Base-by-base conservation (phyloP, 2,113 vertebrate species). In the Cisticola juncidis region DNA sequence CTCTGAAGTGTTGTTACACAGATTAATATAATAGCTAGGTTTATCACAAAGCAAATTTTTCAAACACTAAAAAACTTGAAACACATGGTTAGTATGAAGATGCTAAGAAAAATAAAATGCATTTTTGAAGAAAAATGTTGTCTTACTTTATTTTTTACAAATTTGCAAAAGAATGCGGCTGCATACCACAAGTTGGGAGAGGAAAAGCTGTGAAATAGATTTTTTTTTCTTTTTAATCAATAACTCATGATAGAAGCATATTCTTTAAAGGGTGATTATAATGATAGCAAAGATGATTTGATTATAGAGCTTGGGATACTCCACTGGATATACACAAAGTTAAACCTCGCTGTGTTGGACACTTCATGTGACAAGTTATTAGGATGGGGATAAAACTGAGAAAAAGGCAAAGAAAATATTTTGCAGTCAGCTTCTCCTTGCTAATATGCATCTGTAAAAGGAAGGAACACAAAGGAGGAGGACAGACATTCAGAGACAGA, bases 371-470 rank as follows among this genome's bases (percentile, higher is more conserved):
- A 45, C 17, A 77, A 29, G 22, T 72, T 85, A 40, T 15, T 36
- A n/a, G 17, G n/a, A 81, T 35, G 24, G 6, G 14, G 25, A 13
- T 28, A 85, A 76, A 93, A 81, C 19, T 28, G 45, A 85, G 45
- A 96, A 91, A 92, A 96, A 90, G 22, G 23, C 85, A 76, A 85
- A 82, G 54, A 57, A 85, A 94, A 82, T 87, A 64, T 85, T 92
- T 89, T 94, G 62, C 81, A 91, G 70, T 87, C 84, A 80, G n/a
- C 36, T 71, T 42, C 40, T 50, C 48, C 58, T 57, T 51, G n/a
- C n/a, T 90, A 79, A 90, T 73, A 61, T 29, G 42, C 66, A 72
- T 87, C 36, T 58, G 42, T 61, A 64, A 95, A 87, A 88, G 24
- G 42, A 76, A 82, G 65, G 66, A 72, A 62, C 40, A 91, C 68